A percentile compares a stretch with the other conserved stretches of the same genome.
Evolutionary conservation across 92 coral and sea anemone species (phyloP).

Genomic region (Chrysogorgia sp.): DNA sequence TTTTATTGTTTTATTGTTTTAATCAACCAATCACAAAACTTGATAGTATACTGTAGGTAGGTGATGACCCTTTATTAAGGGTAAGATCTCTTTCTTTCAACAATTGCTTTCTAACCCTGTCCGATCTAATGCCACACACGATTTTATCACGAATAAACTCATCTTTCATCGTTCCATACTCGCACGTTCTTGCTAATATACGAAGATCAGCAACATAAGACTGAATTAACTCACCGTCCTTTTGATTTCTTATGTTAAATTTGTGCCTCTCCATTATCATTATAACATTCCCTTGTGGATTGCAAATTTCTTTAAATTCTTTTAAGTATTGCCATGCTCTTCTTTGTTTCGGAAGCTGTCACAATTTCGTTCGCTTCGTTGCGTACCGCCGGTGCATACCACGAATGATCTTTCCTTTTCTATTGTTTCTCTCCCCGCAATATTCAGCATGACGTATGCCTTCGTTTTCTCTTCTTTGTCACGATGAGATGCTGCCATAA

Average conservation of each 20-base stretch:
- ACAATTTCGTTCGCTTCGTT: constrained; percentile 3
- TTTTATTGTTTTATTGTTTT: too few relatives aligned
- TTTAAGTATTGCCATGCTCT: constrained; percentile 28
- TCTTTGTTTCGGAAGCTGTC: constrained; percentile 31
- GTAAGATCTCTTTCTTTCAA: too few relatives aligned
- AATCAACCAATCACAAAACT: too few relatives aligned
- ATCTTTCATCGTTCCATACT: too few relatives aligned
- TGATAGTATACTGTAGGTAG: too few relatives aligned
- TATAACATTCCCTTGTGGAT: constrained; percentile 54
- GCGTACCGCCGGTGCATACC: constrained; percentile 48
- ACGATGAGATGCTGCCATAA: background rate
- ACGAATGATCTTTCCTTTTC: constrained; percentile 42
- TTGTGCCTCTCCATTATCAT: too few relatives aligned
- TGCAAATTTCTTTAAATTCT: constrained; percentile 44
- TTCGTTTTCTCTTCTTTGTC: background rate
- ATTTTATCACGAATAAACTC: too few relatives aligned
- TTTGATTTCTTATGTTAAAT: background rate
- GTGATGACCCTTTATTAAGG: too few relatives aligned
- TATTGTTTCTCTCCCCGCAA: constrained; percentile 20
- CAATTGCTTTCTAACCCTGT: too few relatives aligned
- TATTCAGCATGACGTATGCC: too few relatives aligned
- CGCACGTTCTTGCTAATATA: constrained; percentile 16
- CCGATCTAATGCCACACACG: too few relatives aligned
- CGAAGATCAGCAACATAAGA: constrained; percentile 18
- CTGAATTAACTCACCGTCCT: background rate